Base-by-base conservation (phyloP, 2,888 invertebrate genomes). In the Frankliniella intonsa region DNA sequence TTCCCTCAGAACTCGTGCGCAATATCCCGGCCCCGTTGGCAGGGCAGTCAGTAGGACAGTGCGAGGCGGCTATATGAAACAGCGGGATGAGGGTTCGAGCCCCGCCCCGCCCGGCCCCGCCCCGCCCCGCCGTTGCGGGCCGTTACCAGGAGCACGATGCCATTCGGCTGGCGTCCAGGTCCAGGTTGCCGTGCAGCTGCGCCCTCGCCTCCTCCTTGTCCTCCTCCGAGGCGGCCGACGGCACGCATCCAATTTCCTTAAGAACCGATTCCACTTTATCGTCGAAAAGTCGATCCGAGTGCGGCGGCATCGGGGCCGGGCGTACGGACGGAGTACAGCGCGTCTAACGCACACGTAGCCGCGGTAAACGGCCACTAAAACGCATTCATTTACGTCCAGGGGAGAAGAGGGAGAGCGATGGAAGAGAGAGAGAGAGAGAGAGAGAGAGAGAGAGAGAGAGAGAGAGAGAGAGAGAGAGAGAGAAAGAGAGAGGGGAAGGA, bases 181-280 rank as follows among this genome's bases (percentile, higher is more conserved):
- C 38, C 38, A 38, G 38, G 38, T 38, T 38, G 38, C 38, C 38
- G 38, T 3, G 38, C 38, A 38, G 38, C 38, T 38, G 38, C 38
- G 38, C 38, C 38, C 38, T 38, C 38, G 38, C 14, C 55, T 62
- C 19, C 62, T 62, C 19, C 62, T 11, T 7, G 19, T 14, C 62
- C 62, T 17, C 55, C 55, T 55, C 55, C 69, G 7, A 5, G 22
- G 22, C 69, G 1, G n/a, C n/a, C n/a, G 69, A 25, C 69, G 11
- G 69, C 69, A 76, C 69, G 69, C 69, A 76, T 25, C 69, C 69
- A 76, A 76, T 76, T 76, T 25, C 69, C 69, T 76, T 76, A 12
- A 76, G 69, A 76, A 76, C 25, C 69, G 69, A 76, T 76, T 76
- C 69, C 69, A 25, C 25, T 76, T 76, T 76, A 76, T 76, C 69